Conservation (phyloP, 2,113 vertebrate species). For the Acrocephalus arundinaceus region DNA sequence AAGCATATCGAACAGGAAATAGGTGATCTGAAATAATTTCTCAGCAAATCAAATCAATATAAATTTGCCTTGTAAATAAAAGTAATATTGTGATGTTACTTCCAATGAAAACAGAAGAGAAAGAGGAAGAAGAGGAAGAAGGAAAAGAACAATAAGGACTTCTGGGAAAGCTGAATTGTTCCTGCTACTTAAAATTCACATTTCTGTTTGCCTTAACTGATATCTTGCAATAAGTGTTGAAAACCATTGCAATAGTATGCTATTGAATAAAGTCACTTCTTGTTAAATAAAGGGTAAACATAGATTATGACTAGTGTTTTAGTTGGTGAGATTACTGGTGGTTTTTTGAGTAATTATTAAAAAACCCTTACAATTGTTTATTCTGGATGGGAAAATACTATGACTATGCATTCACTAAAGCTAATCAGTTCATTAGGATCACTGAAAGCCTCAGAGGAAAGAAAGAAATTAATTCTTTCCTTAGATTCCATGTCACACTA, state of each 20-base stretch:
- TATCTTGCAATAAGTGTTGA: neutral
- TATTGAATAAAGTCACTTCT: neutral
- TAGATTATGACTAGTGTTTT: neutral
- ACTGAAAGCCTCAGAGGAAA: neutral
- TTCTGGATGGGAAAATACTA: neutral
- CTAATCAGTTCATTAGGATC: neutral
- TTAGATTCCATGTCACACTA: neutral
- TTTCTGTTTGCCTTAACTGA: neutral
- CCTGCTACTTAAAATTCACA: neutral
- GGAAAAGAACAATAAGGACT: neutral
- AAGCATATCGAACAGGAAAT: neutral
- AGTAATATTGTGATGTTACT: neutral
- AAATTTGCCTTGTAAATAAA: neutral
- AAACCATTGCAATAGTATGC: neutral
- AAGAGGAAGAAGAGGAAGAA: neutral
- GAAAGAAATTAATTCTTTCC: neutral
- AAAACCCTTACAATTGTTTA: neutral
- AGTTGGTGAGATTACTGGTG: neutral
- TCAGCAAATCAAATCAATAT: neutral
- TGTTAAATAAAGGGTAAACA: neutral
- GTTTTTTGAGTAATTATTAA: neutral
- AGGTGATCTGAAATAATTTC: neutral
- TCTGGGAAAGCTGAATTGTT: neutral
- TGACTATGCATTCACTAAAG: neutral
- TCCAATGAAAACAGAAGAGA: neutral